Base-by-base conservation (phyloP, 1,140 invertebrate species). In the Drosophila littoralis region DNA sequence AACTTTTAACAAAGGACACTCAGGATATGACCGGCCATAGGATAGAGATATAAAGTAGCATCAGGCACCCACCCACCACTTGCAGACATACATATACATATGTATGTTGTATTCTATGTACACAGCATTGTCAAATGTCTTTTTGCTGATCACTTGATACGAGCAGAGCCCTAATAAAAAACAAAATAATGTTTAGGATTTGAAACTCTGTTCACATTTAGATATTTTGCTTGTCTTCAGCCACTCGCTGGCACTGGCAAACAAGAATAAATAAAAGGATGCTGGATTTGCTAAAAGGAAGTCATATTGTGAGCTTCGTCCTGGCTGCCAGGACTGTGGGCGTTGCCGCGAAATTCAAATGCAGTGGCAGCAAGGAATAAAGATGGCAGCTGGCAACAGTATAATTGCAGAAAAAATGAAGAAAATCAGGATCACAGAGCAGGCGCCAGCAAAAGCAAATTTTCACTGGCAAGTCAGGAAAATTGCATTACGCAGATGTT, bases 401-500 rank as follows among this genome's bases (percentile, higher is more conserved):
- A 42, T 51, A 52, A 51, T 45, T 42, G 61, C 40, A 63, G 51
- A 68, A 60, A 64, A 17, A 51, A 45, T 22, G 35, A 72, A 46
- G 40, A 72, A 48, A 38, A 59, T 54, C 51, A 64, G 43, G 50
- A 59, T 13, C 28, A 55, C n/a, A 38, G 28, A 32, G 35, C 28
- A 43, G 36, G n/a, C 12, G 17, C 1, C 15, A 46, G 33, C 32
- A 38, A 38, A 54, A 68, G 71, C 48, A 77, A 60, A 75, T 81
- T 60, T 66, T 82, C 74, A 35, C 46, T 64, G 52, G 79, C 65
- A 59, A 82, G 74, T 77, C 60, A 81, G 74, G 68, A 71, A 86
- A 86, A 86, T 86, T 86, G 82, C 83, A 86, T 86, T 86, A 70
- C 79, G 77, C 83, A 86, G 83, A 86, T 86, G 83, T 86, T 86